Evolutionary conservation across 2,797 vertebrate species (phyloP), one percentile per base, ranked within the genome.

Genomic region (Gadopsis marmoratus): DNA sequence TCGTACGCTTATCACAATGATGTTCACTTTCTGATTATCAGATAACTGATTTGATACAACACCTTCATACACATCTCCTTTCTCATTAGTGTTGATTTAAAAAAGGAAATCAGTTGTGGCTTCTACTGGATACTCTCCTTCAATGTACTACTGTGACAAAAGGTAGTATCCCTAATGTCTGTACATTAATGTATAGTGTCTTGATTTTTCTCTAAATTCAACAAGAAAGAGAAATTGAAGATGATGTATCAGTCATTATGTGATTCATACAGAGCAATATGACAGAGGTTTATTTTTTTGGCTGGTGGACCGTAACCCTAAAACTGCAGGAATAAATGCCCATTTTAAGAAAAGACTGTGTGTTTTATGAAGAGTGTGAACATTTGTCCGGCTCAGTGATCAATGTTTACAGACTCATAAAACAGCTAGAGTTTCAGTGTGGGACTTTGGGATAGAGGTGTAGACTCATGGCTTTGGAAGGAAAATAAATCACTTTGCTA

Each of bases 371-470:
- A 39, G 37, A 39, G 37, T 39, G 37, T 39, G 37, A 39, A 39
- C 10, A 10, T 39, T 39, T 39, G 37, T 39, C 37, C 10, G 37
- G 37, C 9, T 39, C 37, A 3, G 37, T 39, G 9, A 39, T 39
- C 13, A 43, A 14, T 39, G 41, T 26, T 26, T 26, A 26, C 26
- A 26, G 26, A 26, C 26, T 26, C 26, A 26, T 26, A 26, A 26
- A 26, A 26, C 26, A 26, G 26, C 26, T 26, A 4, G 23, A n/a
- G 71, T 45, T 43, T 55, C 23, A 45, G 39, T 19, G 39, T 56
- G 71, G 37, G 35, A 51, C 23, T 51, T 21, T 23, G 58, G 55
- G 35, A 39, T 29, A 33, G 51, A 39, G 41, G 61, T 29, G 72
- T 26, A 39, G 41, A 58, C 43, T 33, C 29, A 33, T 59, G 54